phyloP scores from a whole-genome alignment of 92 coral and sea anemone species.

The Parazoanthus swiftii region DNA sequence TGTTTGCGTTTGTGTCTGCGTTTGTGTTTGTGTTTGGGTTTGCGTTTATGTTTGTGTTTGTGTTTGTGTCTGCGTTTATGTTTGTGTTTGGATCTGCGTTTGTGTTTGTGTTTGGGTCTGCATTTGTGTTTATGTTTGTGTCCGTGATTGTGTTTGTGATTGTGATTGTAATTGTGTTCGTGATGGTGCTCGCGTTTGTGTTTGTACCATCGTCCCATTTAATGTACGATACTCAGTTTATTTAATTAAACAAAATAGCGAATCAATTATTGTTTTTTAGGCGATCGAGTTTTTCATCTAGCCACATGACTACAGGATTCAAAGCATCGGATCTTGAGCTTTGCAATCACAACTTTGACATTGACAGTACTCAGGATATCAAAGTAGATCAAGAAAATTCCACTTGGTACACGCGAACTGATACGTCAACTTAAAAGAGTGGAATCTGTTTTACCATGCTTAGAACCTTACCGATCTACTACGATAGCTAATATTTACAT shows the following conservation, averaged over 20 bases:
- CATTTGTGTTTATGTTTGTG: neutral
- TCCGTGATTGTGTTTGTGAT: too few species aligned
- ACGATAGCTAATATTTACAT: too few species aligned
- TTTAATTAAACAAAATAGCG: neutral
- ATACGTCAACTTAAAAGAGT: neutral
- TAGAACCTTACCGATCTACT: too few species aligned
- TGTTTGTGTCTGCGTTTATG: too few species aligned
- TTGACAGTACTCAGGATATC: neutral
- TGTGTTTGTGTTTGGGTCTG: neutral
- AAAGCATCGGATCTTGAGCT: slow-evolving; percentile 22
- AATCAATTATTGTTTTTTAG: neutral
- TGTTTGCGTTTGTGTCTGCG: neutral
- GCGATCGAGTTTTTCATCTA: slow-evolving; percentile 23
- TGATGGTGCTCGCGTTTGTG: neutral
- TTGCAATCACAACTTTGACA: neutral
- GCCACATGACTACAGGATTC: slow-evolving; percentile 35
- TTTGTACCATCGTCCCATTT: too few species aligned
- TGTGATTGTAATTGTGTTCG: neutral
- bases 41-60: too few species aligned
- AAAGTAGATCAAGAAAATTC: neutral
- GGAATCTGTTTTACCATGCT: too few species aligned
- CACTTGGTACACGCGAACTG: neutral
- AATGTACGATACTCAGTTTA: neutral
- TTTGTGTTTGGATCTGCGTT: too few species aligned
- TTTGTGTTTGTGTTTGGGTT: too few species aligned